These are phyloP conservation scores for Lacerta viridis DNA, from an alignment of 2,797 vertebrate species.

Conservation along the genomic window DNA sequence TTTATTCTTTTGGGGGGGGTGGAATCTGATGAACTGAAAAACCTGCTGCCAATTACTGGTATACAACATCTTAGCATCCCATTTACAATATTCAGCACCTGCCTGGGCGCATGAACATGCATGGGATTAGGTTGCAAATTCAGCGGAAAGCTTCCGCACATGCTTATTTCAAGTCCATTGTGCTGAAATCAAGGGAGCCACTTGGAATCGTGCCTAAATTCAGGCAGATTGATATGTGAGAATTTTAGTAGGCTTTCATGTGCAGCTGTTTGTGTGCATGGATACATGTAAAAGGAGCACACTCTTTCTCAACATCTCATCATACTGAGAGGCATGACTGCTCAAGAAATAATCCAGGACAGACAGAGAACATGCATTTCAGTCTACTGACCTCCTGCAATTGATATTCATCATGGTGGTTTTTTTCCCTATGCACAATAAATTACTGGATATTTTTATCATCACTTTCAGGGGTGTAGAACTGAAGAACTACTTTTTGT, in stretches of 20 bases:
- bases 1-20: no score
- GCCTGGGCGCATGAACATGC: background rate
- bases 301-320: background rate
- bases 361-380: background rate
- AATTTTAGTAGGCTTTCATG: background rate
- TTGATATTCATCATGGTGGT: background rate
- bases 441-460: slow-evolving; percentile 31
- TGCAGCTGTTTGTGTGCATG: background rate
- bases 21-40: no score
- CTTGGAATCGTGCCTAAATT: background rate
- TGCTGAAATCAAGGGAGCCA: background rate
- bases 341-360: background rate
- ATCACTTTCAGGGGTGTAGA: slow-evolving; percentile 77
- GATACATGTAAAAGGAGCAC: background rate
- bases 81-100: no score
- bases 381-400: background rate
- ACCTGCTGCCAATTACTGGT: no score
- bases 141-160: background rate
- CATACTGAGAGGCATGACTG: background rate
- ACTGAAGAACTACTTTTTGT: slow-evolving; percentile 79
- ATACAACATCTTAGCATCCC: no score
- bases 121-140: background rate
- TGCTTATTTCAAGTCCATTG: background rate
- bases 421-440: background rate
- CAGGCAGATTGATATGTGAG: background rate